Evolutionary conservation across 1,140 invertebrate species (phyloP).

Genomic region (Danaus melanippus): DNA sequence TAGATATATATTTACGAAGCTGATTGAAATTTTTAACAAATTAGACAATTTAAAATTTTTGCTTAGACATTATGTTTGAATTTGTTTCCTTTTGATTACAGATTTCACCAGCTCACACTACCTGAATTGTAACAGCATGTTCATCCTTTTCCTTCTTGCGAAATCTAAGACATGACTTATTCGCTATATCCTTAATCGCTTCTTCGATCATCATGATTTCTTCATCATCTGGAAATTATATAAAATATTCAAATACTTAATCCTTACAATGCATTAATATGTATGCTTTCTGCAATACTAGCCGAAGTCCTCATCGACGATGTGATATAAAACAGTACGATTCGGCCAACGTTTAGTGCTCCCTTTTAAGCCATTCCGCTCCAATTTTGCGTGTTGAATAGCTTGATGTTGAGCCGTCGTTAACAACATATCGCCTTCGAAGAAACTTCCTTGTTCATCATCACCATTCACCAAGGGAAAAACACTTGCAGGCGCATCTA

Average conservation of each 20-base stretch:
- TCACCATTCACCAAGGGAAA: conserved; percentile 3
- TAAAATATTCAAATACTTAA: conserved; percentile 8
- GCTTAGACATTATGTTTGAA: too few species aligned
- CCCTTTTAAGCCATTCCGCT: conserved; percentile 74
- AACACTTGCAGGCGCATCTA: too few species aligned
- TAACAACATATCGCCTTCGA: conserved; percentile 69
- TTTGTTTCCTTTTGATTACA: too few species aligned
- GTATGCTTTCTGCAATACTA: conserved; percentile 26
- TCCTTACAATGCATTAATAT: not conserved
- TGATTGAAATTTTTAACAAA: too few species aligned
- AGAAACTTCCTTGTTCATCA: conserved; percentile 59
- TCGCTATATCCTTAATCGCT: conserved; percentile 58
- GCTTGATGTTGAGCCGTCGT: conserved; percentile 37
- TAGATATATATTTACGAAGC: too few species aligned
- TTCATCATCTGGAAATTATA: conserved; percentile 40
- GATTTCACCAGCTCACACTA: conserved; percentile 14
- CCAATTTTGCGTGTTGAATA: conserved; percentile 24
- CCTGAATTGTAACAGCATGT: conserved; percentile 60
- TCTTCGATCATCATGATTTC: conserved; percentile 51
- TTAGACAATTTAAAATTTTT: too few species aligned
- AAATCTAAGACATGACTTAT: conserved; percentile 59
- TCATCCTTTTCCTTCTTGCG: conserved; percentile 37
- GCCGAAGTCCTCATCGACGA: conserved; percentile 77
- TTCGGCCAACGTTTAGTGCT: conserved; percentile 74
- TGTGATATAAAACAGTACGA: conserved; percentile 76